These are phyloP conservation scores for Acanthurus tractus DNA, from an alignment of 2,797 vertebrate genomes.

Conservation along the genomic window DNA sequence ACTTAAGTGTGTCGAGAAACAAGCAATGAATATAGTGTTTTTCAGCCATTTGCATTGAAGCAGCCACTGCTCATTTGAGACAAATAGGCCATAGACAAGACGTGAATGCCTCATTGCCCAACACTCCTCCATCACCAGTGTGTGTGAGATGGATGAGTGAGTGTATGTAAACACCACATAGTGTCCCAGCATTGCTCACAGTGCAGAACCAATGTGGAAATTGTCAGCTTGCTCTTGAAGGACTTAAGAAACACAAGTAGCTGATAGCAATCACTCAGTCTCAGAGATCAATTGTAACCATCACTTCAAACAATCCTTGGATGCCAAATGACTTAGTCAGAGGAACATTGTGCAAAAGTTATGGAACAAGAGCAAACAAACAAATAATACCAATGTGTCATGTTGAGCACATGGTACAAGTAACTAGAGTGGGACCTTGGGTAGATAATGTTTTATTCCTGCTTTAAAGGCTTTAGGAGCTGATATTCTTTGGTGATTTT, in stretches of 20 bases:
- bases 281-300: constrained; percentile 42
- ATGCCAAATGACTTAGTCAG: constrained; percentile 2
- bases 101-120: constrained; percentile 79
- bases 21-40: constrained; percentile 51
- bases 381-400: not conserved
- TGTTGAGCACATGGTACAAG: not conserved
- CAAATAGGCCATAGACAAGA: constrained; percentile 72
- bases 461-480: not conserved
- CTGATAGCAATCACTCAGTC: constrained; percentile 55
- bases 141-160: constrained; percentile 74
- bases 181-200: constrained; percentile 52
- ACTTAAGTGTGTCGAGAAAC: constrained; percentile 11
- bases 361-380: constrained; percentile 5
- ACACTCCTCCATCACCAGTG: constrained; percentile 68
- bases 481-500: not conserved
- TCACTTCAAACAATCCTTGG: constrained; percentile 46
- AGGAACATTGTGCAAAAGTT: constrained; percentile 11
- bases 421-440: not conserved
- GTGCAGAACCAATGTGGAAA: constrained; percentile 59
- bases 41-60: constrained; percentile 64
- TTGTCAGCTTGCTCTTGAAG: constrained; percentile 65
- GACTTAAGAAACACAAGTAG: constrained; percentile 59
- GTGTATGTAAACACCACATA: constrained; percentile 74
- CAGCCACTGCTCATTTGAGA: constrained; percentile 72
- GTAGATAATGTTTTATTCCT: no score